phyloP scores from a whole-genome alignment of 2,888 invertebrate species.

The Arrhopalites spinosus region DNA sequence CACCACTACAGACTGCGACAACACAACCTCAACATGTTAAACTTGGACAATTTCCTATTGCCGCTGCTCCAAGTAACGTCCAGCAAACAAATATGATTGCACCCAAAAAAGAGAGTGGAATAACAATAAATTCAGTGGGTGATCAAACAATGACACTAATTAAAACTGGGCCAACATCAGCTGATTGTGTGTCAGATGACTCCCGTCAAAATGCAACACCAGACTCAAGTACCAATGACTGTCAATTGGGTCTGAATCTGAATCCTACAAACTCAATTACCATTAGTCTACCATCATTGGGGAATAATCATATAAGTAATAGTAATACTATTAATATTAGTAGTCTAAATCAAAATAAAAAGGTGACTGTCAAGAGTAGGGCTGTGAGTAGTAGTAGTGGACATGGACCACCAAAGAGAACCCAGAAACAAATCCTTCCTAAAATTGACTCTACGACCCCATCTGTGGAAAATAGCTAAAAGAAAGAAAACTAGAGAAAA shows the following conservation, averaged over 20 bases:
- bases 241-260: slow-evolving; percentile 50
- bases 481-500: neutral
- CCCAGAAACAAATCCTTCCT: slow-evolving; percentile 56
- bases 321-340: slow-evolving; percentile 39
- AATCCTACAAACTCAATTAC: slow-evolving; percentile 48
- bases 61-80: slow-evolving; percentile 36
- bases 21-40: slow-evolving; percentile 43
- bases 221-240: slow-evolving; percentile 55
- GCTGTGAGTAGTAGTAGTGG: slow-evolving; percentile 52
- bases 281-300: slow-evolving; percentile 46
- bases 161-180: slow-evolving; percentile 38
- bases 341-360: slow-evolving; percentile 45
- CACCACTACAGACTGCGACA: slow-evolving; percentile 33
- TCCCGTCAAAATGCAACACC: slow-evolving; percentile 54
- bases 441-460: slow-evolving; percentile 56
- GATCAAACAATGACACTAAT: slow-evolving; percentile 35
- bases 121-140: slow-evolving; percentile 37
- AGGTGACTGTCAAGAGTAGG: slow-evolving; percentile 49
- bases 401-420: slow-evolving; percentile 49
- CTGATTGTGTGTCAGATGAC: slow-evolving; percentile 52
- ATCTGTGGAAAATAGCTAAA: slow-evolving; percentile 46
- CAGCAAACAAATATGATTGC: slow-evolving; percentile 45
- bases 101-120: slow-evolving; percentile 48
- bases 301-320: slow-evolving; percentile 20
- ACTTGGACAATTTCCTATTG: slow-evolving; percentile 49